phyloP scores from a whole-genome alignment of 2,113 vertebrate genomes.

The Vidua chalybeata region DNA sequence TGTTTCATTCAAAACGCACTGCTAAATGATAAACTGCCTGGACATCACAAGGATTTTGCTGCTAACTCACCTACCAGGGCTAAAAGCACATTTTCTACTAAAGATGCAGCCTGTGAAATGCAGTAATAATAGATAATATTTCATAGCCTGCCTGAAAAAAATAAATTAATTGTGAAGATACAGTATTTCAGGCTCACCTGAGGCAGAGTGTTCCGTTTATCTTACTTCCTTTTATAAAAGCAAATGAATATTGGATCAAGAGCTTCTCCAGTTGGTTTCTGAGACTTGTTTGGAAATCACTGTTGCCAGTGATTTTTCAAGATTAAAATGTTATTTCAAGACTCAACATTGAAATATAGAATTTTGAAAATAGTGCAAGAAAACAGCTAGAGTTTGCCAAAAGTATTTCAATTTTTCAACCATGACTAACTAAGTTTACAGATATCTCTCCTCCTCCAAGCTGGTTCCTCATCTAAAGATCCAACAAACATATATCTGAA shows the following conservation, averaged over 20 bases:
- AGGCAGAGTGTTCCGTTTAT: neutral
- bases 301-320: neutral
- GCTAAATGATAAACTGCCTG: neutral
- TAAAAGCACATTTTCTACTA: neutral
- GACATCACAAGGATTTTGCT: neutral
- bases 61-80: neutral
- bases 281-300: neutral
- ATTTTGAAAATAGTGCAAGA: neutral
- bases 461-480: neutral
- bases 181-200: neutral
- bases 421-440: neutral
- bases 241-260: neutral
- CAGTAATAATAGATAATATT: neutral
- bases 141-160: neutral
- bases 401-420: neutral
- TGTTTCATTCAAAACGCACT: neutral
- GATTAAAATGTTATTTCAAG: neutral
- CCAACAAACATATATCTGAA: neutral
- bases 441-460: neutral
- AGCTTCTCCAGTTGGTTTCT: neutral
- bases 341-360: neutral
- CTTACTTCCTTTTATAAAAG: neutral
- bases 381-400: neutral
- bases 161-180: neutral
- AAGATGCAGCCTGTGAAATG: neutral